Conservation (phyloP, 2,113 vertebrate genomes). For the Argyrosomus japonicus region DNA sequence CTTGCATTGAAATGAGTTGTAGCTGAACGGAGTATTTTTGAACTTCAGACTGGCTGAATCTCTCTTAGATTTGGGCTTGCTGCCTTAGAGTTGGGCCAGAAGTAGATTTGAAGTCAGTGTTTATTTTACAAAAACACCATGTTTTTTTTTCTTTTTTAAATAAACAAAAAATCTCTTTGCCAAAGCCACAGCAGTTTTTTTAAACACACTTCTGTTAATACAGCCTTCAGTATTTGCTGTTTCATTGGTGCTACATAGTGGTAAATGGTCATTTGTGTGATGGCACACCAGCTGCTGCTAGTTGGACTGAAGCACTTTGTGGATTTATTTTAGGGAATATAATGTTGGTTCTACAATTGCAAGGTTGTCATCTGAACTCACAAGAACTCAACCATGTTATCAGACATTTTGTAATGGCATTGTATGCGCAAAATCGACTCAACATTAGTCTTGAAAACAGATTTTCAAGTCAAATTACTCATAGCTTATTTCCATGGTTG, state of each 20-base stretch:
- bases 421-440: background rate
- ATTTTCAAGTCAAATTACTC: background rate
- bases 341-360: conserved; percentile 1
- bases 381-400: background rate
- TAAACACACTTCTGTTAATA: conserved; percentile 36
- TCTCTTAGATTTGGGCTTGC: conserved; percentile 1
- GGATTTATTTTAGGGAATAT: conserved; percentile 25
- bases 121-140: conserved; percentile 44
- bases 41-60: conserved; percentile 36
- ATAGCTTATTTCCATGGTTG: background rate
- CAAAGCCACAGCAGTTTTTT: conserved; percentile 30
- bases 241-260: background rate
- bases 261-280: conserved; percentile 36
- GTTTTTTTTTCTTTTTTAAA: conserved; percentile 6
- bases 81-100: conserved; percentile 7
- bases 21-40: conserved; percentile 37
- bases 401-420: background rate
- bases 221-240: conserved; percentile 17
- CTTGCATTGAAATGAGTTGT: conserved; percentile 41
- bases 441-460: background rate
- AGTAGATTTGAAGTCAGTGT: conserved; percentile 30
- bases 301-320: conserved; percentile 34
- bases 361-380: background rate
- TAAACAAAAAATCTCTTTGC: conserved; percentile 38
- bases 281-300: conserved; percentile 37